Base-by-base conservation (phyloP, 2,113 vertebrate genomes). In the Nansenia antarctica region DNA sequence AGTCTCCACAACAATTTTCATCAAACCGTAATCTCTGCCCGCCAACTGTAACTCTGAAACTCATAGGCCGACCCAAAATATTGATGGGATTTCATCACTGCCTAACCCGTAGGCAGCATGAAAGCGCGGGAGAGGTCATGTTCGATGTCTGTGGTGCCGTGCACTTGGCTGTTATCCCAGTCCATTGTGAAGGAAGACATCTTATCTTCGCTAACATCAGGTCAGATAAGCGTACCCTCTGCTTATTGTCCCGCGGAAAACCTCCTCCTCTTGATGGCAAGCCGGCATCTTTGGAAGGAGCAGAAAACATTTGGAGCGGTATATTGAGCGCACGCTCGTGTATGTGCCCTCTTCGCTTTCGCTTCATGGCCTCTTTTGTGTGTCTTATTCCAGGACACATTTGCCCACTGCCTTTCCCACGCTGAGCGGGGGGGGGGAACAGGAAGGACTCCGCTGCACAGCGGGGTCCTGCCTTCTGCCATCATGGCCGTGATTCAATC, bases 401-500 rank as follows among this genome's bases (percentile, higher is more conserved):
- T 75, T 69, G 65, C 87, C 77, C 62, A 11, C 12, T 76, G 86
- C 79, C 80, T 82, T 86, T 82, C 78, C 83, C 87, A 87, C 80
- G 69, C 85, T 81, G 85, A 77, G 82, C 59, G 73, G 76, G 69
- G 70, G 73, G 76, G 69, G 70, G 85, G 82, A 85, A 86, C 84
- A 88, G 86, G 85, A 88, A 87, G 85, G 79, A 84, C 82, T 84
- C 75, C 20, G 80, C 64, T 7, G 22, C 81, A 39, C 85, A 87
- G 85, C 84, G 74, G 82, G 87, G 71, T 82, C 62, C 83, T 82
- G 83, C 86, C 87, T 86, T 87, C 85, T 86, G 87, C 82, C 77
- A 74, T 80, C 73, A 85, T 86, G 87, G 84, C 86, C 42, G 35
- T 81, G 88, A 86, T 87, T 88, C 87, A 88, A 85, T 86, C 85